Percentiles rank a stretch among this genome's conserved stretches.
Evolutionary conservation across 2,888 invertebrate species (phyloP).

Genomic region (Thymelicus sylvestris): DNA sequence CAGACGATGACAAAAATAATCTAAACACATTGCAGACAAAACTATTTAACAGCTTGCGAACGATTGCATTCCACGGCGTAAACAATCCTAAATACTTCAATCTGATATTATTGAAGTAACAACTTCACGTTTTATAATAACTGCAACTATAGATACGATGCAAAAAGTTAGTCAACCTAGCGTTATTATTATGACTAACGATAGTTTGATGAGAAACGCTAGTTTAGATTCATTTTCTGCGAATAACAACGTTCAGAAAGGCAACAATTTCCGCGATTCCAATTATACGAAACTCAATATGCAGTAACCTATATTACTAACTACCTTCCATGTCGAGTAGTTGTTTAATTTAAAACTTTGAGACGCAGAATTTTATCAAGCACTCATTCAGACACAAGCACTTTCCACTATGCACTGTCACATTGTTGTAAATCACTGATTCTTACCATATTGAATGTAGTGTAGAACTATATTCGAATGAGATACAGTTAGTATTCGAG

Average conservation of each 20-base stretch:
- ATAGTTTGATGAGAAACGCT: constrained; percentile 6
- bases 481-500: constrained; percentile 34
- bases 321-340: constrained; percentile 27
- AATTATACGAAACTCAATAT: constrained; percentile 15
- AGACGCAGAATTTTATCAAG: constrained; percentile 11
- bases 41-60: background rate
- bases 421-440: constrained; percentile 55
- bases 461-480: constrained; percentile 49
- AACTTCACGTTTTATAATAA: background rate
- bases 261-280: constrained; percentile 18
- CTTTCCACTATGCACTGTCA: constrained; percentile 66
- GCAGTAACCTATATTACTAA: constrained; percentile 13
- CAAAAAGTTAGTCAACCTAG: background rate
- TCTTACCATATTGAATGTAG: constrained; percentile 76
- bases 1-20: constrained; percentile 29
- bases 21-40: constrained; percentile 12
- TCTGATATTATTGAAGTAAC: background rate
- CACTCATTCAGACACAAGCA: constrained; percentile 53
- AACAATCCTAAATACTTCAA: background rate
- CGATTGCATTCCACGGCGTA: background rate
- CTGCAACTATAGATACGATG: background rate
- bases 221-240: constrained; percentile 11
- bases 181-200: background rate
- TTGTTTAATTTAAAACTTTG: constrained; percentile 14
- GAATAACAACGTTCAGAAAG: constrained; percentile 4